phyloP scores from a whole-genome alignment of 2,113 vertebrate species.

The Piprites chloris region DNA sequence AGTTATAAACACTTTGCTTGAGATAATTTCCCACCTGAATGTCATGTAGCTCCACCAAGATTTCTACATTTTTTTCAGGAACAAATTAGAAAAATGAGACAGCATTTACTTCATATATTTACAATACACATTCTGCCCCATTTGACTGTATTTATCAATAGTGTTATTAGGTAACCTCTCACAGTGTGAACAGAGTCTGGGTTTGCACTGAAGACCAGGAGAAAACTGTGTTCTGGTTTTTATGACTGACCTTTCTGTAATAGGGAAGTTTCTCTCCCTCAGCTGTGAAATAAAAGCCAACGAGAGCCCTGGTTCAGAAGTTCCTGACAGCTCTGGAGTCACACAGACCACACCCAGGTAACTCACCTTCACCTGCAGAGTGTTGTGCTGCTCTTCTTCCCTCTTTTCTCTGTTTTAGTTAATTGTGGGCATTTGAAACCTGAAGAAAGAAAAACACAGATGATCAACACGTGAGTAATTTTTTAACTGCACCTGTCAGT shows the following conservation, averaged over 20 bases:
- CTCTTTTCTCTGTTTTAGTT: not conserved
- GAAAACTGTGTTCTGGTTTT: not conserved
- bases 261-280: not conserved
- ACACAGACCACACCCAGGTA: not conserved
- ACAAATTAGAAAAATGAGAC: not conserved
- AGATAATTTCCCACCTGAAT: not conserved
- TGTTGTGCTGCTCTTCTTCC: not conserved
- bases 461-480: not conserved
- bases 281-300: not conserved
- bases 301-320: not conserved
- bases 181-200: not conserved
- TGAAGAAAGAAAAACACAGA: not conserved
- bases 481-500: not conserved
- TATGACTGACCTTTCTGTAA: not conserved
- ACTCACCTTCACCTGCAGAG: not conserved
- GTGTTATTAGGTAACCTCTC: not conserved
- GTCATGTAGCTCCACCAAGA: not conserved
- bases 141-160: no score
- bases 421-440: not conserved
- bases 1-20: not conserved
- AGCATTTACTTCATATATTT: not conserved
- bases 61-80: not conserved
- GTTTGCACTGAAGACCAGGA: not conserved
- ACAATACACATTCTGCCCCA: fast-evolving
- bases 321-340: fast-evolving